A percentile compares a stretch with the other conserved stretches of the same genome.
These are phyloP conservation scores for Phocoena phocoena DNA, from an alignment of 2,113 vertebrate species.

Conservation along the genomic window DNA sequence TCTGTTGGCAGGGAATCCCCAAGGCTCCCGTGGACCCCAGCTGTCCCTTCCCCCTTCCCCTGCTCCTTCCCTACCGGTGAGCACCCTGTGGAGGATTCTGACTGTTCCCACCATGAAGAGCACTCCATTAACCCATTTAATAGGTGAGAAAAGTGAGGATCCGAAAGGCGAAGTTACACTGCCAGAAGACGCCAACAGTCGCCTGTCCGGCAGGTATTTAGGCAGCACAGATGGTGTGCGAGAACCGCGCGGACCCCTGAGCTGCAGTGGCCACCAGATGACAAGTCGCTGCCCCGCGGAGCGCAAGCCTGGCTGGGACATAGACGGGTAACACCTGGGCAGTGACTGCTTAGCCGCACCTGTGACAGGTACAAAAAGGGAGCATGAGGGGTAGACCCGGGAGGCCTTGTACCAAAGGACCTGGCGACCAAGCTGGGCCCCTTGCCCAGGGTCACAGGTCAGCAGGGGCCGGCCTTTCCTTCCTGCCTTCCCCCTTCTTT, in stretches of 20 bases:
- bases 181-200: background rate
- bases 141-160: background rate
- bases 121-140: background rate
- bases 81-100: background rate
- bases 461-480: background rate
- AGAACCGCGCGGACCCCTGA: background rate
- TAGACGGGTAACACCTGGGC: background rate
- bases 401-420: background rate
- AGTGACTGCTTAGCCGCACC: background rate
- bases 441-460: background rate
- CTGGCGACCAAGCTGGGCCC: background rate
- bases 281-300: background rate
- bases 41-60: too few relatives aligned
- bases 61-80: too few relatives aligned
- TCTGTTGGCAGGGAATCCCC: background rate
- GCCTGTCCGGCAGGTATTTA: accelerated
- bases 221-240: background rate
- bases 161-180: accelerated
- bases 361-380: background rate
- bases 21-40: background rate
- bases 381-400: accelerated
- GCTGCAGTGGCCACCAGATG: background rate
- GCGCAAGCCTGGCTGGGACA: background rate
- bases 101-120: background rate
- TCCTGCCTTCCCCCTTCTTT: background rate